Conservation (phyloP, 92 coral and sea anemone genomes). For the Parazoanthus darwini region DNA sequence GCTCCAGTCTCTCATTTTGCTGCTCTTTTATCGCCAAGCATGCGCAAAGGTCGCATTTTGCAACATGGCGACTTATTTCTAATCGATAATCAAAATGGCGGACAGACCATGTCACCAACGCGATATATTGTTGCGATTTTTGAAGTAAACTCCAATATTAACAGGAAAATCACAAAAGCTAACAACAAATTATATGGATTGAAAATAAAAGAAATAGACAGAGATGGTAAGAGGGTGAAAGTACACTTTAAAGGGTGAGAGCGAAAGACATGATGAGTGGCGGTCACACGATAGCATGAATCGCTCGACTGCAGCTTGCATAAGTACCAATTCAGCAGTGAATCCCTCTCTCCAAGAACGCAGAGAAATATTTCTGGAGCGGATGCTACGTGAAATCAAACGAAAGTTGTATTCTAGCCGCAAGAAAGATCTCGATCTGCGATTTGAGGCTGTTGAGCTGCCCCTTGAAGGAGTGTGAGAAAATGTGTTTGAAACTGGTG, state of each 20-base stretch:
- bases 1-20: no score
- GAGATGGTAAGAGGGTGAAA: conserved; percentile 44
- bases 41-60: no score
- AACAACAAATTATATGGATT: conserved; percentile 44
- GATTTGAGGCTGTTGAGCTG: no score
- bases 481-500: no score
- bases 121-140: no score
- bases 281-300: conserved; percentile 29
- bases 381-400: conserved; percentile 49
- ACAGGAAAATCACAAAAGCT: not conserved
- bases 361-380: conserved; percentile 22
- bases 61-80: no score
- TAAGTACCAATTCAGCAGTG: conserved; percentile 17
- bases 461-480: no score
- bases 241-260: conserved; percentile 55
- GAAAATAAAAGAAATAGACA: conserved; percentile 54
- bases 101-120: no score
- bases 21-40: no score
- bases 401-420: conserved; percentile 50
- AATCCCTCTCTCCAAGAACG: conserved; percentile 40
- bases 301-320: not conserved
- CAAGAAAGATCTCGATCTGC: conserved; percentile 52
- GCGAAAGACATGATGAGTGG: conserved; percentile 55
- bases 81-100: no score
- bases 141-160: no score